A percentile compares a stretch with the other conserved stretches of the same genome.
These are phyloP conservation scores for Tragelaphus strepsiceros DNA, from an alignment of 2,113 vertebrate genomes.

Conservation along the genomic window DNA sequence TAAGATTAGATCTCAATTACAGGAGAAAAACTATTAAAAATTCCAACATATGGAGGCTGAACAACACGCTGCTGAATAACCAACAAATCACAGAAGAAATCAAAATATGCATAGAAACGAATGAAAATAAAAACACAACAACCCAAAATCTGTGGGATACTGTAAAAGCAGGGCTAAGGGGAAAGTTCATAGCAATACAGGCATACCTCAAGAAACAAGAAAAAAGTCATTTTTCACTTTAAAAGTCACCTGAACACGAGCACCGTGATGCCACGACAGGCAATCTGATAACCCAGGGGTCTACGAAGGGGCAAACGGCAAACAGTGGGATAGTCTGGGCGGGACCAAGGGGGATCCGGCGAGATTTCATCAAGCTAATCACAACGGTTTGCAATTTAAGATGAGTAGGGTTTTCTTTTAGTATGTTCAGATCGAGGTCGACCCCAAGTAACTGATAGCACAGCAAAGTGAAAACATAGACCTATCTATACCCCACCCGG, in stretches of 20 bases:
- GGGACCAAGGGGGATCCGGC: neutral
- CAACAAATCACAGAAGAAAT: too few species aligned
- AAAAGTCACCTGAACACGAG: rapidly evolving
- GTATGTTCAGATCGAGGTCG: neutral
- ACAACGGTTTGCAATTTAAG: neutral
- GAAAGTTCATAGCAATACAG: too few species aligned
- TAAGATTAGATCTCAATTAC: too few species aligned
- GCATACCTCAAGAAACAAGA: too few species aligned
- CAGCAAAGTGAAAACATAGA: neutral
- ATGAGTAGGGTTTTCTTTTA: too few species aligned
- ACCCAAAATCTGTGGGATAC: too few species aligned
- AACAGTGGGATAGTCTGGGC: neutral
- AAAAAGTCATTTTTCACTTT: neutral
- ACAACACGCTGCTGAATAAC: too few species aligned
- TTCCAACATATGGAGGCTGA: too few species aligned
- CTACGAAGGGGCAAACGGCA: rapidly evolving
- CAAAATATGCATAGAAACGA: too few species aligned
- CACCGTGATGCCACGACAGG: rapidly evolving
- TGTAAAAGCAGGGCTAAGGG: too few species aligned
- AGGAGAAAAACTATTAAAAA: too few species aligned
- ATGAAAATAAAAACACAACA: too few species aligned
- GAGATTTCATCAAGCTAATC: neutral
- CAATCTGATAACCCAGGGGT: neutral
- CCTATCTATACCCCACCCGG: neutral
- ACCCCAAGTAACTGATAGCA: neutral